phyloP scores from a whole-genome alignment of 2,797 vertebrate genomes.

The Notoglanidium macrostoma region DNA sequence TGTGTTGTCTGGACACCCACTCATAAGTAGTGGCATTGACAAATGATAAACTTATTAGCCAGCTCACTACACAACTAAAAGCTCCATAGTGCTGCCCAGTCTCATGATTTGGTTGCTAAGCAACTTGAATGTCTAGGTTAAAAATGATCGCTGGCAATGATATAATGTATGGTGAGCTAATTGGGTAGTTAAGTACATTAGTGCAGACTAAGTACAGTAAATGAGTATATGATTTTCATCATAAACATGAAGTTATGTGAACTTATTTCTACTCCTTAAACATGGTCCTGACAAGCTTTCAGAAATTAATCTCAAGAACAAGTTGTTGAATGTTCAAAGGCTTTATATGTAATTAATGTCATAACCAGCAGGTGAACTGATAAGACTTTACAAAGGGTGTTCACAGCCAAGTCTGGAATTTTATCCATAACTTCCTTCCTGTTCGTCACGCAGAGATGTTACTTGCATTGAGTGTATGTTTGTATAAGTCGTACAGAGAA shows the following conservation, averaged over 20 bases:
- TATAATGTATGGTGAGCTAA: not conserved
- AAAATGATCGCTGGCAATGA: not conserved
- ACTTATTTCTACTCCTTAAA: too few relatives aligned
- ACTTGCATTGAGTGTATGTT: not conserved
- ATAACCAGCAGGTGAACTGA: not conserved
- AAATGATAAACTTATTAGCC: not conserved
- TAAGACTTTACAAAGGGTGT: not conserved
- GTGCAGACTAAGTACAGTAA: too few relatives aligned
- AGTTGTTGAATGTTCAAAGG: not conserved
- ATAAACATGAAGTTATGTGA: too few relatives aligned
- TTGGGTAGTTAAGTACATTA: not conserved
- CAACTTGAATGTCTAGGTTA: not conserved
- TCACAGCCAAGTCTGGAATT: not conserved
- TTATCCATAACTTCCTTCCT: not conserved
- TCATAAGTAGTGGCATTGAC: not conserved
- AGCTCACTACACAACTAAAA: not conserved
- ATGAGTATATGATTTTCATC: too few relatives aligned
- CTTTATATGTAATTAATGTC: not conserved
- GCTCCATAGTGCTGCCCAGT: not conserved
- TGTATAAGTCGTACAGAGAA: too few relatives aligned
- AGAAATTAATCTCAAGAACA: not conserved
- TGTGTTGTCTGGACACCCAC: conserved; percentile 3
- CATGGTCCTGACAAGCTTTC: too few relatives aligned
- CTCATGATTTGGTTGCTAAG: not conserved
- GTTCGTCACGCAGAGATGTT: not conserved